Evolutionary conservation across 2,888 invertebrate genomes (phyloP), one percentile per base, ranked within the genome.

Genomic region (Noctua janthe): DNA sequence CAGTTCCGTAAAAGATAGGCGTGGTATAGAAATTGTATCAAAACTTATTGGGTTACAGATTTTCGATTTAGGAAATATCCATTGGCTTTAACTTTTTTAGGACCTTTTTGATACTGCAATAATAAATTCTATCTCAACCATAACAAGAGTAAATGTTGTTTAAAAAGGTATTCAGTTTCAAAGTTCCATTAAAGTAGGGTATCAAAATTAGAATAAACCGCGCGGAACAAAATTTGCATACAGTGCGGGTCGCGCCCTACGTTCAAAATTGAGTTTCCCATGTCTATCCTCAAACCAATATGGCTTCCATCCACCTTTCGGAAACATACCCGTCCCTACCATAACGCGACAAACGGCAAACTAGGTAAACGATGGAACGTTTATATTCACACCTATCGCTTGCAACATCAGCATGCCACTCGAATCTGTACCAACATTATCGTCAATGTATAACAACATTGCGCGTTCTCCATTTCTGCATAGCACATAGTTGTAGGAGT

Each of bases 251-350:
- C 89, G 88, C 86, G 87, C 88, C 84, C 85, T 88, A 83, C 89
- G 88, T 88, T 80, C 90, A 85, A 92, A 93, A 94, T 94, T 93
- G 93, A 91, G 93, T 93, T 92, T 92, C 86, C 86, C 90, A 85
- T 91, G 88, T 91, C 89, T 89, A 87, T 86, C 81, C 88, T 83
- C 83, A 92, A 94, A 92, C 93, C 92, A 94, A 93, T 94, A 93
- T 93, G 93, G 92, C 90, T 83, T 84, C 82, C 74, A 84, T 85
- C 77, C 10, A 80, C 86, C 80, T 80, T 80, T 72, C 59, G 66
- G 54, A 78, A 84, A 81, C 77, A 76, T 74, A 78, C 10, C 59
- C 78, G n/a, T 71, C 72, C n/a, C 17, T 81, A 81, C 80, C 54
- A 80, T 69, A 80, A 66, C 43, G 54, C 74, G 77, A 66, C 39